A percentile compares a stretch with the other conserved stretches of the same genome.
These are phyloP conservation scores for Brienomyrus brachyistius DNA, from an alignment of 2,113 vertebrate genomes.

Conservation along the genomic window DNA sequence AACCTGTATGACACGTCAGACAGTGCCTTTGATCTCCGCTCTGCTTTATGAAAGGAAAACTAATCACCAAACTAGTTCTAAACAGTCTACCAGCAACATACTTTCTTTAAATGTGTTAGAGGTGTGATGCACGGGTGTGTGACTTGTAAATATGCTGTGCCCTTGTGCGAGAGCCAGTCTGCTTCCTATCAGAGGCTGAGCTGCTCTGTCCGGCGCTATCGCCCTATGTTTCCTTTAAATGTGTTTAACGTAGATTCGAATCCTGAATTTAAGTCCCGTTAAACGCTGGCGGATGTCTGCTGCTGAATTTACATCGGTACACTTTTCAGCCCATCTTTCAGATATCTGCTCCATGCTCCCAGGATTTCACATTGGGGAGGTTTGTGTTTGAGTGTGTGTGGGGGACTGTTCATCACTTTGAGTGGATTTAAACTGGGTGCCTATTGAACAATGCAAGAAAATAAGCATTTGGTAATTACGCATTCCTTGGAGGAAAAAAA, in stretches of 20 bases:
- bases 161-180: not conserved
- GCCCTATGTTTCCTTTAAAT: not conserved
- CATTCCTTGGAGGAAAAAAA: not conserved
- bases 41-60: not conserved
- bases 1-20: not conserved
- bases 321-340: not conserved
- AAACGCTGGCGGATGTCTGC: not conserved
- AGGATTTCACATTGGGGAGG: not conserved
- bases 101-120: not conserved
- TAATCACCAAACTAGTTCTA: not conserved
- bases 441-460: not conserved
- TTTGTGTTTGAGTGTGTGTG: not conserved
- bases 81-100: not conserved
- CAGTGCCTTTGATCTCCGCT: not conserved
- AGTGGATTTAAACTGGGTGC: not conserved
- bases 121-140: not conserved
- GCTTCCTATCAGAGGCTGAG: not conserved
- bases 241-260: not conserved
- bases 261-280: not conserved
- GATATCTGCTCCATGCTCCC: not conserved
- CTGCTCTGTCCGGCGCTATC: not conserved
- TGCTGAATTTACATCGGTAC: not conserved
- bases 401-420: not conserved
- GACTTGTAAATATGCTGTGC: not conserved
- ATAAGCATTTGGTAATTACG: not conserved